Evolutionary conservation across 2,113 vertebrate genomes (phyloP).

Genomic region (Pan paniscus): DNA sequence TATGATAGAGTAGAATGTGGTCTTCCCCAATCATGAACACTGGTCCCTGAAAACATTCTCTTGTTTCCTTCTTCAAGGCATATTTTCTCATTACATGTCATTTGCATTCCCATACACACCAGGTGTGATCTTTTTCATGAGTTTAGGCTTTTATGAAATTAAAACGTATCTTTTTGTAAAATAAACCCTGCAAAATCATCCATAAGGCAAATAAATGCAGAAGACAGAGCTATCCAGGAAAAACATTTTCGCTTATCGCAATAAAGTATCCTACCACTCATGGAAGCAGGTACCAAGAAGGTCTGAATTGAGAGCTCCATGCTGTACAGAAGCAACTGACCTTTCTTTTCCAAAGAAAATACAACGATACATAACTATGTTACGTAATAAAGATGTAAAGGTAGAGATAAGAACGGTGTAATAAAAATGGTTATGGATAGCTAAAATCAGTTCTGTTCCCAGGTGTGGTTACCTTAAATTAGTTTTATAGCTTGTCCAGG

Average conservation of each 20-base stretch:
- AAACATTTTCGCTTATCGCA: no score
- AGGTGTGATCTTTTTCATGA: not conserved
- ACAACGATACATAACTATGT: not conserved
- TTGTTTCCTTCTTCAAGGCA: not conserved
- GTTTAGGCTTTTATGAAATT: not conserved
- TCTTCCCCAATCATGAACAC: not conserved
- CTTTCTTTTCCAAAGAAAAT: not conserved
- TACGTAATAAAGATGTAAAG: not conserved
- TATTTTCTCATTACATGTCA: not conserved
- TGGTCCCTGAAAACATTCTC: not conserved
- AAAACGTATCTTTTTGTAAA: not conserved
- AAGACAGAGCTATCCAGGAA: not conserved
- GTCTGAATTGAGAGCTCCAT: not conserved
- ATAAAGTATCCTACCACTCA: not conserved
- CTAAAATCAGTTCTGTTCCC: not conserved
- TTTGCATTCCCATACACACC: not conserved
- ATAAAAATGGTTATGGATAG: conserved; percentile 5
- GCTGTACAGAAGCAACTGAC: not conserved
- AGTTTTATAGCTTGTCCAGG: not conserved
- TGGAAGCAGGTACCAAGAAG: not conserved
- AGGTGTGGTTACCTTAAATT: not conserved
- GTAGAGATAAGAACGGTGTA: not conserved
- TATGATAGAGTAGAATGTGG: not conserved
- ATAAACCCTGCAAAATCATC: not conserved
- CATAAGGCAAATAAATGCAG: not conserved